Base-by-base conservation (phyloP, 2,888 invertebrate species). In the Melieria picta region DNA sequence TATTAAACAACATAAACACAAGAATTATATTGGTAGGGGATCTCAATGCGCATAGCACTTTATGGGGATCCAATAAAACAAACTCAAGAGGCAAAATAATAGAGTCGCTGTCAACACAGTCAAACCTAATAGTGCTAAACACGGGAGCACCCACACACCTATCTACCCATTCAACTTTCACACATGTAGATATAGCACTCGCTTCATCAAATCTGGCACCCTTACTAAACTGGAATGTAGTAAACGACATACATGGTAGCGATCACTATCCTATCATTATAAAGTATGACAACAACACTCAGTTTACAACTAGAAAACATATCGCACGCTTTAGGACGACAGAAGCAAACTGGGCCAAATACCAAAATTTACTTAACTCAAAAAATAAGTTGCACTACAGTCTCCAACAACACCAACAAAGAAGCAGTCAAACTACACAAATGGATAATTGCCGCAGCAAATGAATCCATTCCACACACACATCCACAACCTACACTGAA, bases 401-500 rank as follows among this genome's bases (percentile, higher is more conserved):
- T 57, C 1, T 57, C 57, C 4, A 13, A 5, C 16, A 57, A 57
- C 57, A 13, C 13, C 16, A 57, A 13, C 42, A 57, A 5, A 13
- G 13, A 57, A 57, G 57, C 57, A 30, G 30, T 2, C 30, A 56
- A 57, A 30, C 7, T 30, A 10, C n/a, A 16, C 16, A 69, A 91
- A 82, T 80, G 91, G 91, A 79, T 91, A 91, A 80, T 91, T 91
- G 61, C 90, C 87, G 79, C 57, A 1, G 30, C 57, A 7, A 57
- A 16, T 13, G 57, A 57, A 30, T n/a, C 57, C 16, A 57, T 57
- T 30, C 57, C 57, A 30, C 5, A 30, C 30, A 30, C 30, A 30
- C 30, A 30, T 30, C 30, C 30, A 30, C 30, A 30, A 30, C 30
- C 30, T 30, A 30, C 3, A 30, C 30, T 30, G 30, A 30, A 30